A percentile compares a stretch with the other conserved stretches of the same genome.
These are phyloP conservation scores for Zeugodacus cucurbitae DNA, from an alignment of 1,140 invertebrate genomes.

Conservation along the genomic window DNA sequence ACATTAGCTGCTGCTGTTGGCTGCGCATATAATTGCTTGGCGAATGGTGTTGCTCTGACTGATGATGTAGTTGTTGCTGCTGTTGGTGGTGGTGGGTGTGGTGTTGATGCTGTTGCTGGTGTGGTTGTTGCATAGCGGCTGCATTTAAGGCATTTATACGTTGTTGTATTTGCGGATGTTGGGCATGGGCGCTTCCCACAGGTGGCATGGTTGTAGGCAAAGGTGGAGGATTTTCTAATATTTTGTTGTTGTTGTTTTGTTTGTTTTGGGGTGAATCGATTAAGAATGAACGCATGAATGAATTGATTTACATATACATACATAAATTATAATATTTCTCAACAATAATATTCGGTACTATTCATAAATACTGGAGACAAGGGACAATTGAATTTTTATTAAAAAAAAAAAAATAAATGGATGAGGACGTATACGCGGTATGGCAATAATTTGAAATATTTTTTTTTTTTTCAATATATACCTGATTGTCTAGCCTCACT, in stretches of 20 bases:
- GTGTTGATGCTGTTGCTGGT: constrained; percentile 52
- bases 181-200: constrained; percentile 50
- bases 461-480: neutral
- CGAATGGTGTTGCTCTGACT: constrained; percentile 44
- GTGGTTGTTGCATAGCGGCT: constrained; percentile 51
- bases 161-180: constrained; percentile 61
- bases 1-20: constrained; percentile 47
- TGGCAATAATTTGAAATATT: neutral
- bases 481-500: constrained; percentile 62
- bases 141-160: constrained; percentile 63
- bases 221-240: constrained; percentile 65
- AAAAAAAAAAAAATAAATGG: neutral
- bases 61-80: constrained; percentile 2
- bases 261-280: neutral
- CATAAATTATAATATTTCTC: neutral
- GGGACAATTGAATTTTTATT: neutral
- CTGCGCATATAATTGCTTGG: constrained; percentile 44
- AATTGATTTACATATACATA: constrained; percentile 7
- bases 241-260: constrained; percentile 33
- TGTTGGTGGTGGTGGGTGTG: constrained; percentile 44
- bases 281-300: constrained; percentile 38
- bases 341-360: neutral
- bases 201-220: constrained; percentile 65
- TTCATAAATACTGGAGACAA: neutral
- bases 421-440: neutral